phyloP scores from a whole-genome alignment of 35 echinoderm and acorn worm genomes.

The Antedon bifida region DNA sequence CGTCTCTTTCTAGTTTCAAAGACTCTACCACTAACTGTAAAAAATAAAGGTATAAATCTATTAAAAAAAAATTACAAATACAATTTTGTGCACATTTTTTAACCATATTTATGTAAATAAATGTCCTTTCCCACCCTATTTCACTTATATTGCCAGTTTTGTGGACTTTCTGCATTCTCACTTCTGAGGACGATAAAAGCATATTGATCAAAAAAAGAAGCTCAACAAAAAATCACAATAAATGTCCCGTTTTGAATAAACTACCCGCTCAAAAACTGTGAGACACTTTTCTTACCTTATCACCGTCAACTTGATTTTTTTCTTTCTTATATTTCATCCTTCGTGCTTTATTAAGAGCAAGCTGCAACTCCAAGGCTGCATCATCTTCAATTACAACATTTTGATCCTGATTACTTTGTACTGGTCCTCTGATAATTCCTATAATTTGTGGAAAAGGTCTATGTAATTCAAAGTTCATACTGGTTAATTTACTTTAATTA shows the following conservation, averaged over 20 bases:
- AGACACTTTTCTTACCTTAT: background rate
- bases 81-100: no score
- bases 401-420: background rate
- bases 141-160: no score
- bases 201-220: no score
- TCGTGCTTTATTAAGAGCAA: constrained; percentile 64
- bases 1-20: background rate
- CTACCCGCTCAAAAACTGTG: no score
- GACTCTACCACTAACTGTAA: background rate
- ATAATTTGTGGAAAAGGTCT: background rate
- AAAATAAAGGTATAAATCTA: background rate
- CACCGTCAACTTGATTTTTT: constrained; percentile 1
- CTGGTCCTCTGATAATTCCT: background rate
- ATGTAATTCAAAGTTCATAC: background rate
- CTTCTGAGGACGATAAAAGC: no score
- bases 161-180: no score
- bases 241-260: no score
- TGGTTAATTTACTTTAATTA: no score
- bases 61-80: background rate
- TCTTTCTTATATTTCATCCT: constrained; percentile 87
- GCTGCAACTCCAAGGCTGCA: constrained; percentile 83
- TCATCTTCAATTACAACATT: constrained; percentile 67
- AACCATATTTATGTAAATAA: no score
- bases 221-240: no score
- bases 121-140: no score